These are phyloP conservation scores for Hyles lineata DNA, from an alignment of 2,888 invertebrate species.

Conservation along the genomic window DNA sequence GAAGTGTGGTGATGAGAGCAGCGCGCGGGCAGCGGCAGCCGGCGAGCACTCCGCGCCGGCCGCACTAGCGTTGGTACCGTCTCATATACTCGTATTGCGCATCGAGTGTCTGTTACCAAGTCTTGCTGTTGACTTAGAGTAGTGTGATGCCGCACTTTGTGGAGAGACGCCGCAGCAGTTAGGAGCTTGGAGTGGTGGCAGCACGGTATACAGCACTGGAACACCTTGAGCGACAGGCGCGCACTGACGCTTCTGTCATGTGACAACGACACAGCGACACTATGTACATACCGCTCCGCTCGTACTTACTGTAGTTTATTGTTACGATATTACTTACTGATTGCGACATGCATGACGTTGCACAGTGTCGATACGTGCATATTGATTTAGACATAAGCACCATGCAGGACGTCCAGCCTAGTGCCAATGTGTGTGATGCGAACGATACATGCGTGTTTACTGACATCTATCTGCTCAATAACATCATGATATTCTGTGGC, in stretches of 20 bases:
- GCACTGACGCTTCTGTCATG: constrained; percentile 75
- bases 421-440: constrained; percentile 56
- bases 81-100: constrained; percentile 76
- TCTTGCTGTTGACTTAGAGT: constrained; percentile 82
- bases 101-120: constrained; percentile 78
- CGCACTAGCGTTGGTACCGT: constrained; percentile 73
- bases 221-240: constrained; percentile 82
- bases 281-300: constrained; percentile 78
- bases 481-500: background rate
- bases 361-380: constrained; percentile 75
- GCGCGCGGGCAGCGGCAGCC: constrained; percentile 39
- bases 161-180: constrained; percentile 82
- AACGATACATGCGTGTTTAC: constrained; percentile 44
- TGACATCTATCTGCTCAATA: background rate
- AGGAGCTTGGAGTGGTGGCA: constrained; percentile 77
- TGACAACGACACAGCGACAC: constrained; percentile 67
- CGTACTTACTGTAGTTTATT: constrained; percentile 70
- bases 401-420: constrained; percentile 61
- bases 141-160: constrained; percentile 81
- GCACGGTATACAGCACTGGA: constrained; percentile 74
- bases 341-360: constrained; percentile 75
- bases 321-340: constrained; percentile 58
- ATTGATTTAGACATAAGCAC: constrained; percentile 70
- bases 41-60: constrained; percentile 44
- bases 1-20: constrained; percentile 33